Conservation (phyloP, 1,140 invertebrate genomes). For the Sminthurinus signatus region DNA sequence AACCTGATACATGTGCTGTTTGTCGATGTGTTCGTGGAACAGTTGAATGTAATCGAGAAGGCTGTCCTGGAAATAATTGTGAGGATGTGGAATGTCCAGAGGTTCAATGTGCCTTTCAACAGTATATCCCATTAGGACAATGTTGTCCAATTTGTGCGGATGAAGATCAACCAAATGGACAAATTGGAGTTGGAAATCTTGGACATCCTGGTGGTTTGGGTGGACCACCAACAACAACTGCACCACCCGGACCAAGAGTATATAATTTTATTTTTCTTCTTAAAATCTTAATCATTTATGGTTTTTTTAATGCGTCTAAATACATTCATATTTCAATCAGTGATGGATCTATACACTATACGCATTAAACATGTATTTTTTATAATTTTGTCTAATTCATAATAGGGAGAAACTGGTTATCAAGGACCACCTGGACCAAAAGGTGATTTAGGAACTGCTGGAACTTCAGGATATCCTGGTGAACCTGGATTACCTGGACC, state of each 20-base stretch:
- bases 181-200: slow-evolving; percentile 7
- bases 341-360: background rate
- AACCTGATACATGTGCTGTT: slow-evolving; percentile 56
- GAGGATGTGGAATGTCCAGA: slow-evolving; percentile 48
- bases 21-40: slow-evolving; percentile 55
- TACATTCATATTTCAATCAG: background rate
- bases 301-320: background rate
- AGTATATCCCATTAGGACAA: slow-evolving; percentile 51
- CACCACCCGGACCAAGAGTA: slow-evolving; percentile 32
- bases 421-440: slow-evolving; percentile 55
- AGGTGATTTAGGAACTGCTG: slow-evolving; percentile 55
- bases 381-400: slow-evolving; percentile 4
- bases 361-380: too few relatives aligned
- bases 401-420: slow-evolving; percentile 51
- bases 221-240: slow-evolving; percentile 10
- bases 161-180: too few relatives aligned
- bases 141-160: slow-evolving; percentile 51
- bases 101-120: slow-evolving; percentile 47
- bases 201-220: background rate
- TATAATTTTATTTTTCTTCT: background rate
- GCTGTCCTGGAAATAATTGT: slow-evolving; percentile 44
- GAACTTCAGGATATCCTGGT: slow-evolving; percentile 56
- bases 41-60: slow-evolving; percentile 51
- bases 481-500: slow-evolving; percentile 69
- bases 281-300: background rate